Conservation (phyloP, 2,797 vertebrate species). For the Sebastes dallii region DNA sequence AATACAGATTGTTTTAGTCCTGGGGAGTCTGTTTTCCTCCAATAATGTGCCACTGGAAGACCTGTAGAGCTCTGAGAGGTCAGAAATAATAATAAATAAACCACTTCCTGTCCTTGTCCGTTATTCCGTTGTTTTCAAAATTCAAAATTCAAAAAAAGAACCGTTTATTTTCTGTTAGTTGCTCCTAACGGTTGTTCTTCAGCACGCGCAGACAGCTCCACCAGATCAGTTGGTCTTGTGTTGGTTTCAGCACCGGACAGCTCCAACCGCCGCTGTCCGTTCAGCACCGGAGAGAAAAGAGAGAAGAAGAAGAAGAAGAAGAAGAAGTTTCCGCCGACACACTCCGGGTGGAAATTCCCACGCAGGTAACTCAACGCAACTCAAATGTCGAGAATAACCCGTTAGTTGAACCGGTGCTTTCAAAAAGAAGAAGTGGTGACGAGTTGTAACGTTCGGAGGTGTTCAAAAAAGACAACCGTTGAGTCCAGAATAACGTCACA, state of each 20-base stretch:
- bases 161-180: neutral
- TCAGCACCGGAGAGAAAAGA: conserved; percentile 26
- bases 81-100: neutral
- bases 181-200: neutral
- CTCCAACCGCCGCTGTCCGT: conserved; percentile 35
- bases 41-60: conserved; percentile 25
- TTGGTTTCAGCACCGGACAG: conserved; percentile 75
- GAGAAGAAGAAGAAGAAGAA: neutral
- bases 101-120: conserved; percentile 2
- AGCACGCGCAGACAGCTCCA: conserved; percentile 41
- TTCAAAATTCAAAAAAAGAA: neutral
- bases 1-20: neutral
- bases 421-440: neutral
- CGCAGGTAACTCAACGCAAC: conserved; percentile 7
- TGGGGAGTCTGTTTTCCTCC: neutral
- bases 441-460: neutral
- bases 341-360: conserved; percentile 17
- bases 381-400: neutral
- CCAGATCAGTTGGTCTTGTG: neutral
- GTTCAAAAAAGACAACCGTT: neutral
- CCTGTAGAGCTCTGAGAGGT: conserved; percentile 36
- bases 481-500: conserved; percentile 3
- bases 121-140: neutral
- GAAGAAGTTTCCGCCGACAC: neutral
- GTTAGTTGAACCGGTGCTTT: neutral